Conservation (phyloP, 1,140 invertebrate genomes). For the Drosophila tsacasi region DNA sequence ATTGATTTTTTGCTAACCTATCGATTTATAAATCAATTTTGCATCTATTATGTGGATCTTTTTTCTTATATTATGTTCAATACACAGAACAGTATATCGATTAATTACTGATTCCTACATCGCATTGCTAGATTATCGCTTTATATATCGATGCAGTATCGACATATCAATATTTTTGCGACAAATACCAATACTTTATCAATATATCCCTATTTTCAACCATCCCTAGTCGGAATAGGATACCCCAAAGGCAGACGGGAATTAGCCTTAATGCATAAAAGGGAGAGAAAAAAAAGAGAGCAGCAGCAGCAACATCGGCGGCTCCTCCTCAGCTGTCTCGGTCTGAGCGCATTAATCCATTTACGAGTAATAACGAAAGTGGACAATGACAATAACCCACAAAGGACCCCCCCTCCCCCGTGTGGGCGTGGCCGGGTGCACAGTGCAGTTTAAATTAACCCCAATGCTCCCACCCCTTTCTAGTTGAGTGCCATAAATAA, state of each 20-base stretch:
- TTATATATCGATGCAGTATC: not conserved
- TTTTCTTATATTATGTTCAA: no score
- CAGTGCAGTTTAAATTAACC: slow-evolving; percentile 40
- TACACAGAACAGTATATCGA: no score
- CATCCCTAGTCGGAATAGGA: not conserved
- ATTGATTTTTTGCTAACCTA: no score
- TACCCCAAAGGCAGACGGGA: not conserved
- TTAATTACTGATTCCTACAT: no score
- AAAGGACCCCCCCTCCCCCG: slow-evolving; percentile 10
- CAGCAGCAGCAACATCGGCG: not conserved
- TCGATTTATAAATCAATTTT: no score
- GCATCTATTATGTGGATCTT: no score
- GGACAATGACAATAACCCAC: slow-evolving; percentile 45
- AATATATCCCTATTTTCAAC: not conserved
- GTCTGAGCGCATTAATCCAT: slow-evolving; percentile 45
- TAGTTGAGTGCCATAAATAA: slow-evolving; percentile 22
- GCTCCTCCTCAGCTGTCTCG: slow-evolving; percentile 2
- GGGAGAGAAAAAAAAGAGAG: not conserved
- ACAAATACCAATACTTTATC: not conserved
- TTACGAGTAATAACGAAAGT: slow-evolving; percentile 53
- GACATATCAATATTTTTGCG: not conserved
- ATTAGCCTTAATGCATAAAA: slow-evolving; percentile 26
- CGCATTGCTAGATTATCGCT: no score
- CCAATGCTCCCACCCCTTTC: not conserved
- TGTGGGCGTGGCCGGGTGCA: slow-evolving; percentile 31